phyloP scores from a whole-genome alignment of 2,888 invertebrate genomes.

The Ochropleura leucogaster region DNA sequence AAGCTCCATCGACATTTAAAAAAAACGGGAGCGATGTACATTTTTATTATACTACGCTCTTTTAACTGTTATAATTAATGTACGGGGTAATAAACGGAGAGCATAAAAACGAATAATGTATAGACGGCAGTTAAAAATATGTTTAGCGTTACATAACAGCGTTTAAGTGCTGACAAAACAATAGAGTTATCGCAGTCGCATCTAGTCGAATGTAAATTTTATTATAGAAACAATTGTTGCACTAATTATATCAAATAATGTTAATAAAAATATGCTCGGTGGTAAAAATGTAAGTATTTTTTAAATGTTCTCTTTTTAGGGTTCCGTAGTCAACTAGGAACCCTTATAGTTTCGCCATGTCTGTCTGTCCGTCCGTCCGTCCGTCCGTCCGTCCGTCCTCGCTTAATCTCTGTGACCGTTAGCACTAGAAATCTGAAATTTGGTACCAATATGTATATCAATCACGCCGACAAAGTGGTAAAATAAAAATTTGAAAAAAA shows the following conservation, averaged over 20 bases:
- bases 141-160: slow-evolving; percentile 62
- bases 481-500: too few species aligned
- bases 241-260: slow-evolving; percentile 65
- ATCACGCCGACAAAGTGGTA: too few species aligned
- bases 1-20: slow-evolving; percentile 61
- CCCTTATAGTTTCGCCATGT: too few species aligned
- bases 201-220: slow-evolving; percentile 63
- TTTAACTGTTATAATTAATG: slow-evolving; percentile 88
- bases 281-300: slow-evolving; percentile 20
- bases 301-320: neutral
- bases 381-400: too few species aligned
- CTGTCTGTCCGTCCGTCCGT: too few species aligned
- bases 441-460: too few species aligned
- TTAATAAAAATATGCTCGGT: slow-evolving; percentile 38
- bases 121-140: slow-evolving; percentile 68
- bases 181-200: slow-evolving; percentile 59
- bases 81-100: slow-evolving; percentile 82
- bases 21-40: slow-evolving; percentile 80
- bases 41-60: slow-evolving; percentile 84
- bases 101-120: slow-evolving; percentile 67
- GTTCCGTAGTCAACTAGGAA: too few species aligned
- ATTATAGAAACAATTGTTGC: slow-evolving; percentile 64
- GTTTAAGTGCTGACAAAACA: slow-evolving; percentile 69
- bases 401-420: too few species aligned
- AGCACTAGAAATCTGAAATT: too few species aligned